phyloP scores from a whole-genome alignment of 2,113 vertebrate genomes.

The Furnarius figulus region DNA sequence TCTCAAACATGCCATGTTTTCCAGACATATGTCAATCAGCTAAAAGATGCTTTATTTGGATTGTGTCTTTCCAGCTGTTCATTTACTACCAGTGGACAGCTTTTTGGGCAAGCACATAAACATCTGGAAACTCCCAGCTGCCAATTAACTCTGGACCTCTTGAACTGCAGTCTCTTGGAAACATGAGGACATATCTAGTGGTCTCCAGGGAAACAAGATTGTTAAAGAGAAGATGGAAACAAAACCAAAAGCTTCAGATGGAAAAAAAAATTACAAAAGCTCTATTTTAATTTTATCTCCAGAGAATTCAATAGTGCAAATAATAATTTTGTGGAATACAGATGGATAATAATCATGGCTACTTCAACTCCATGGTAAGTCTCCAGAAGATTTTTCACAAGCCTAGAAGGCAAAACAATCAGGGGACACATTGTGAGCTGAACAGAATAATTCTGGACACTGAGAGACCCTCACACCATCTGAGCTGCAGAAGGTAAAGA shows the following conservation, averaged over 20 bases:
- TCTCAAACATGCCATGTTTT: background rate
- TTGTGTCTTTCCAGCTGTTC: background rate
- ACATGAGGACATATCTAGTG: slow-evolving; percentile 1
- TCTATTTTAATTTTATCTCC: slow-evolving; percentile 58
- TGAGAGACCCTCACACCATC: background rate
- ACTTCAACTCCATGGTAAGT: background rate
- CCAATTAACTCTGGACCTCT: slow-evolving; percentile 48
- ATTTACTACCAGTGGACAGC: background rate
- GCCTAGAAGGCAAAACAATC: background rate
- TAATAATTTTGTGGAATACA: slow-evolving; percentile 46
- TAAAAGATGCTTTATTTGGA: background rate
- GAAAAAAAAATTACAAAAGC: background rate
- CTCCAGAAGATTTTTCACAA: background rate
- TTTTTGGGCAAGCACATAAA: background rate
- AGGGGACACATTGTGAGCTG: background rate
- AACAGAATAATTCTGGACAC: background rate
- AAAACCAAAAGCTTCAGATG: slow-evolving; percentile 9
- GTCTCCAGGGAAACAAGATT: slow-evolving; percentile 38
- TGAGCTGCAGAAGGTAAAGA: background rate
- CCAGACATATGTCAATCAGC: slow-evolving; percentile 10
- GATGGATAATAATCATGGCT: slow-evolving; percentile 21
- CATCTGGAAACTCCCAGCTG: slow-evolving; percentile 44
- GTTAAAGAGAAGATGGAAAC: slow-evolving; percentile 32
- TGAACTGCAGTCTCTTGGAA: slow-evolving; percentile 45
- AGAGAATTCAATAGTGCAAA: slow-evolving; percentile 34